phyloP scores from a whole-genome alignment of 1,140 invertebrate genomes.

The Temnothorax longispinosus region DNA sequence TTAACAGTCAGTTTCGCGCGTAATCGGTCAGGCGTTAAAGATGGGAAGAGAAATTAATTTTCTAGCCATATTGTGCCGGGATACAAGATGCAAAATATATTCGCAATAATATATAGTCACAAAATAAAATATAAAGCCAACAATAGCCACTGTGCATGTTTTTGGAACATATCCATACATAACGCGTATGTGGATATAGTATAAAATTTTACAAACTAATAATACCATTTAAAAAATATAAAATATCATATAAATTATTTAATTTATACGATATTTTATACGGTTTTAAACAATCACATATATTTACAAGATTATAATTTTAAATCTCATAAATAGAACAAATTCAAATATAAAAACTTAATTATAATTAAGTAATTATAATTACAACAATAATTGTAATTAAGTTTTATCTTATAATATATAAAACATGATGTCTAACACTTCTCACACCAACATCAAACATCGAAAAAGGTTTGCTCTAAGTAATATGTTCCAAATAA shows the following conservation, averaged over 20 bases:
- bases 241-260: constrained; percentile 9
- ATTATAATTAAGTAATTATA: background rate
- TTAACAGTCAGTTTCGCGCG: constrained; percentile 16
- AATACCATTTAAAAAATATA: constrained; percentile 40
- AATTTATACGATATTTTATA: constrained; percentile 11
- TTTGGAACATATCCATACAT: constrained; percentile 50
- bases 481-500: constrained; percentile 39
- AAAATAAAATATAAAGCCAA: constrained; percentile 68
- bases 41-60: constrained; percentile 47
- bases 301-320: constrained; percentile 23
- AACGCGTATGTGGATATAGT: constrained; percentile 10
- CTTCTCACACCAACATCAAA: background rate
- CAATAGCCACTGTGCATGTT: constrained; percentile 61
- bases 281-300: background rate
- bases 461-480: background rate
- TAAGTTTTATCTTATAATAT: constrained; percentile 7
- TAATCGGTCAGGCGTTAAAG: constrained; percentile 27
- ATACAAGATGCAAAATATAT: constrained; percentile 72
- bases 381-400: background rate
- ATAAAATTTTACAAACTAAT: constrained; percentile 39
- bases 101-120: constrained; percentile 68
- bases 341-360: background rate
- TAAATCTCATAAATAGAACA: background rate
- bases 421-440: background rate
- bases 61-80: constrained; percentile 29